Conservation (phyloP, 2,797 vertebrate genomes). For the Sternarchorhynchus goeldii region DNA sequence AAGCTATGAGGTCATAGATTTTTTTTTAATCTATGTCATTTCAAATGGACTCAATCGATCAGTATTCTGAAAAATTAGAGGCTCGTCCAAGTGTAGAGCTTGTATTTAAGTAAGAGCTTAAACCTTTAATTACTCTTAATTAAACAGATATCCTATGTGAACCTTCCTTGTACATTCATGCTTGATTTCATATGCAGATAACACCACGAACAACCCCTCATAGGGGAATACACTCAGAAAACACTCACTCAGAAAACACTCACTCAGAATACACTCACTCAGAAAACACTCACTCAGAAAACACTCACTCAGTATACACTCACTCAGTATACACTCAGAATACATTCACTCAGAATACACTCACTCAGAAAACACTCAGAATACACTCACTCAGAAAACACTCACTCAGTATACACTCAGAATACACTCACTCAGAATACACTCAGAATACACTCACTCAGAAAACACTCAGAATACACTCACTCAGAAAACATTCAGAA, state of each 20-base stretch:
- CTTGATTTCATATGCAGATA: not conserved
- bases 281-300: too few species aligned
- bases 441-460: not conserved
- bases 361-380: too few species aligned
- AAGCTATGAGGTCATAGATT: conserved; percentile 64
- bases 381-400: not conserved
- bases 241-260: too few species aligned
- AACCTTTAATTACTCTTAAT: not conserved
- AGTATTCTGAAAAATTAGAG: conserved; percentile 66
- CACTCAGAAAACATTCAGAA: too few species aligned
- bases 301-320: too few species aligned
- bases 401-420: too few species aligned
- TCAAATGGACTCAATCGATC: conserved; percentile 65
- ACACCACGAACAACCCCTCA: not conserved
- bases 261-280: too few species aligned
- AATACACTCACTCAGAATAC: too few species aligned
- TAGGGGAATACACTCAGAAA: not conserved
- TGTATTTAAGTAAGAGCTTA: not conserved
- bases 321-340: too few species aligned
- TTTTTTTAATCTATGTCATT: conserved; percentile 67
- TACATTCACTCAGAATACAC: too few species aligned
- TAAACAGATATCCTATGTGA: too few species aligned
- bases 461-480: too few species aligned
- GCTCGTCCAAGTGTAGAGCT: conserved; percentile 32
- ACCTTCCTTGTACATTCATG: not conserved